Evolutionary conservation across 2,888 invertebrate genomes (phyloP).

Genomic region (Allacma fusca): DNA sequence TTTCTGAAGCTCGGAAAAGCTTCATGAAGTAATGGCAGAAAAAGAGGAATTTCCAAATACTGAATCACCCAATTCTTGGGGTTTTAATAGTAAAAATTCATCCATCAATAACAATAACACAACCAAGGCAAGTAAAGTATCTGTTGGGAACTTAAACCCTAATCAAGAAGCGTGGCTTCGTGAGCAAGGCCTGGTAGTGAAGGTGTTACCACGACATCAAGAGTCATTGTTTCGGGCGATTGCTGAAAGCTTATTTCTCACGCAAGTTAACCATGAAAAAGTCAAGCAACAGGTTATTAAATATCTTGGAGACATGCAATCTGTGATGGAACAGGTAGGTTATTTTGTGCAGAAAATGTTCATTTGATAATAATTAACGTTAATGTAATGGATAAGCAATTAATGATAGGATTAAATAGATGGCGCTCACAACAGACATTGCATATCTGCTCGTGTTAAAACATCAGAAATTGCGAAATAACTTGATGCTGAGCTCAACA

Average conservation of each 20-base stretch:
- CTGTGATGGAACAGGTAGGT: slow-evolving; percentile 27
- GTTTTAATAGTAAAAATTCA: not conserved
- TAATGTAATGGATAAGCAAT: no score
- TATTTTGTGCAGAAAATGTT: no score
- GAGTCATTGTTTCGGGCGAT: slow-evolving; percentile 36
- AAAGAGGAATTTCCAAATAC: not conserved
- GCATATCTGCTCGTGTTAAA: no score
- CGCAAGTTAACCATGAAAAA: slow-evolving; percentile 30
- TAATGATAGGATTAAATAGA: no score
- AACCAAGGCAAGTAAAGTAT: not conserved
- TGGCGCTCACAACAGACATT: no score
- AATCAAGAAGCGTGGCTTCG: slow-evolving; percentile 30
- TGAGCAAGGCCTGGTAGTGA: slow-evolving; percentile 13
- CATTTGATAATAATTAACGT: no score
- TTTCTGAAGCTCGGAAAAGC: no score
- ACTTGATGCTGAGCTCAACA: no score
- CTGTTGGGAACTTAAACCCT: not conserved
- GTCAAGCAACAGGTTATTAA: slow-evolving; percentile 34
- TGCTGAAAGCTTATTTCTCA: slow-evolving; percentile 26
- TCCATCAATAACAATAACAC: not conserved
- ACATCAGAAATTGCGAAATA: no score
- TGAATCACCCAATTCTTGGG: not conserved
- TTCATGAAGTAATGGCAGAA: not conserved
- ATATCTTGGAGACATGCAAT: slow-evolving; percentile 16
- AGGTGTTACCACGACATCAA: slow-evolving; percentile 30